Conservation (phyloP, 2,888 invertebrate species). For the Hoplodrina blanda region DNA sequence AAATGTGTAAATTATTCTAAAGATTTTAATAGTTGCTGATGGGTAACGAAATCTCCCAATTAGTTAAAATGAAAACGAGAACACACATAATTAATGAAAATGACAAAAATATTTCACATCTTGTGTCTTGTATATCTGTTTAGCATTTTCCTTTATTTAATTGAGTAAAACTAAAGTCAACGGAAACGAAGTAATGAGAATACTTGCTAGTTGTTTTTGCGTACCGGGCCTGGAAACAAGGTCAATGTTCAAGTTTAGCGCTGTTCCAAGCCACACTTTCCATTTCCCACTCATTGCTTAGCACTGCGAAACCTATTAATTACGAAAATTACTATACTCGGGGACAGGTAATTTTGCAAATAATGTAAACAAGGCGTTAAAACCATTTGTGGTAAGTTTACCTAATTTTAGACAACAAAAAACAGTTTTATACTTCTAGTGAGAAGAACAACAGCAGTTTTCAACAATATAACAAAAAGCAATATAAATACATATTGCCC, state of each 20-base stretch:
- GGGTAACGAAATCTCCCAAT: neutral
- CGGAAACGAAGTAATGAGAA: constrained; percentile 63
- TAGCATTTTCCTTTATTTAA: constrained; percentile 30
- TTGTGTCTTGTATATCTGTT: constrained; percentile 4
- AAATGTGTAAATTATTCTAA: neutral
- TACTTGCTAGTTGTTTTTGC: constrained; percentile 58
- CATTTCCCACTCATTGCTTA: constrained; percentile 66
- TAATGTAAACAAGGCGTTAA: constrained; percentile 33
- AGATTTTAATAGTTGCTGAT: neutral
- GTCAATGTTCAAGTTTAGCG: constrained; percentile 78
- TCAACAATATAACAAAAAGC: too few relatives aligned
- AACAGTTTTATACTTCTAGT: constrained; percentile 9
- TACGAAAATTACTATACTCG: constrained; percentile 56
- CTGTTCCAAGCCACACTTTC: constrained; percentile 77
- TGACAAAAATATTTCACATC: constrained; percentile 22
- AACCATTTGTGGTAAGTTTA: constrained; percentile 27
- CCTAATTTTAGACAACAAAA: constrained; percentile 6
- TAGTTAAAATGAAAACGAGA: neutral
- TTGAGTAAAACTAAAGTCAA: constrained; percentile 43
- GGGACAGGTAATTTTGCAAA: constrained; percentile 20
- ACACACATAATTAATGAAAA: neutral
- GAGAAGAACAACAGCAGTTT: neutral
- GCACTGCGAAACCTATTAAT: constrained; percentile 68
- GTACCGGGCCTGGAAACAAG: constrained; percentile 69
- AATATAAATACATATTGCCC: too few relatives aligned